Evolutionary conservation across 2,888 invertebrate species (phyloP).

Genomic region (Cantharis lateralis): DNA sequence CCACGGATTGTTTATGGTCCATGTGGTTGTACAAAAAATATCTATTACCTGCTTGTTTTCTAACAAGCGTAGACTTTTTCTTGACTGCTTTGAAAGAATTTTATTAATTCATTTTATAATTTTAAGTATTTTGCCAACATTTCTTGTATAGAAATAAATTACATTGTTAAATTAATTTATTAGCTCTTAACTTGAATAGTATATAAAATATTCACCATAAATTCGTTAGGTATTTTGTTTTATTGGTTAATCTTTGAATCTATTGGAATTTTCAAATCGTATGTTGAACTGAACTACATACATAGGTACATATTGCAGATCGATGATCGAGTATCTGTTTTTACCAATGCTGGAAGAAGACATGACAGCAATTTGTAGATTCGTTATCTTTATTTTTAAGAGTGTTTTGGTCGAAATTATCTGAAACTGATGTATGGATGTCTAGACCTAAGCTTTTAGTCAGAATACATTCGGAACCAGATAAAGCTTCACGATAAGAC

Average conservation of each 20-base stretch:
- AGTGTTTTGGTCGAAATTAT: background rate
- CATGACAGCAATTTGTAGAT: slow-evolving; percentile 1
- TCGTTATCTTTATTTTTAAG: background rate
- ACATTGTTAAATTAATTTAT: background rate
- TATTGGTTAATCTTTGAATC: background rate
- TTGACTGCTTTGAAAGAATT: background rate
- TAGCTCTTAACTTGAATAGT: background rate
- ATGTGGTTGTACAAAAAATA: slow-evolving; percentile 34
- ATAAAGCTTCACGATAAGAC: slow-evolving; percentile 34
- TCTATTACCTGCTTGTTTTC: slow-evolving; percentile 24
- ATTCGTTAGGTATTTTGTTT: background rate
- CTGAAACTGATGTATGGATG: slow-evolving; percentile 5
- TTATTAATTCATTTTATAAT: background rate
- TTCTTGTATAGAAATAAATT: background rate
- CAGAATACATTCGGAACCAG: slow-evolving; percentile 33
- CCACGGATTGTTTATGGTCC: slow-evolving; percentile 35
- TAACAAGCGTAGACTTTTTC: slow-evolving; percentile 6
- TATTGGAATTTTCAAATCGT: too few species aligned
- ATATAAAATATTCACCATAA: background rate
- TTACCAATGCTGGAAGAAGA: background rate
- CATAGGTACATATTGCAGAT: background rate
- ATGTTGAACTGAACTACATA: background rate
- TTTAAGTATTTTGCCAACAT: background rate
- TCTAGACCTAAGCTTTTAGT: slow-evolving; percentile 37
- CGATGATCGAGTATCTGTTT: background rate